Percentiles rank a stretch among this genome's conserved stretches.
Conservation (phyloP, 2,888 invertebrate genomes). For the Chrysotoxum bicinctum region DNA sequence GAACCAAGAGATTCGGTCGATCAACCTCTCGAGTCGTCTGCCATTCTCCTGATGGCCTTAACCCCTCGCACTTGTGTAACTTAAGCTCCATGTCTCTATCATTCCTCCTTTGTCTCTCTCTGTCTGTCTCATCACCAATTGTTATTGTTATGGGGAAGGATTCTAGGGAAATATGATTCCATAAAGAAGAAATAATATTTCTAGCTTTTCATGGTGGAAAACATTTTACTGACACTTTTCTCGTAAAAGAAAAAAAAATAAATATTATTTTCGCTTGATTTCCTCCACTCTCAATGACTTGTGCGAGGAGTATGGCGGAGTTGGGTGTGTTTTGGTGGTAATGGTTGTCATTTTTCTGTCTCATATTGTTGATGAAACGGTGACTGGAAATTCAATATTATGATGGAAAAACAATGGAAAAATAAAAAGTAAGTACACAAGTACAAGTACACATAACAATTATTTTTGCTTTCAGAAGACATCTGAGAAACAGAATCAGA, state of each 20-base stretch:
- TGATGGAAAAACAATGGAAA: constrained; percentile 6
- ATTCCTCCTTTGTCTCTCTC: background rate
- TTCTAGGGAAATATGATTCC: constrained; percentile 34
- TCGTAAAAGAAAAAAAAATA: constrained; percentile 4
- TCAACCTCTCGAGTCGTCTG: constrained; percentile 16
- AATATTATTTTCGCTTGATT: constrained; percentile 26
- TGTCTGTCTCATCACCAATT: background rate
- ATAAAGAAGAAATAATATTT: constrained; percentile 9
- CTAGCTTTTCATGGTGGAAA: constrained; percentile 28
- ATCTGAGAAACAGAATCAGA: background rate
- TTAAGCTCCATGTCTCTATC: background rate
- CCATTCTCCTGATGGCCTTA: background rate
- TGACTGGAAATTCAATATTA: constrained; percentile 27
- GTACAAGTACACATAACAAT: background rate
- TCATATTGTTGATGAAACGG: constrained; percentile 19
- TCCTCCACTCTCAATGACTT: constrained; percentile 19
- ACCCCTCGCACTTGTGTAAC: background rate
- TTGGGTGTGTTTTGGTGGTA: background rate
- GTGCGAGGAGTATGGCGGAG: no score
- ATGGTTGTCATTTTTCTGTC: constrained; percentile 33
- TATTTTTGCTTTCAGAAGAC: background rate
- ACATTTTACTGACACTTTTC: constrained; percentile 31
- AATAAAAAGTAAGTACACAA: constrained; percentile 9
- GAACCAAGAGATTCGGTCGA: constrained; percentile 15
- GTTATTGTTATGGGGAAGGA: background rate